Conservation (phyloP, 2,797 vertebrate genomes). For the Benthosema pterotum region DNA sequence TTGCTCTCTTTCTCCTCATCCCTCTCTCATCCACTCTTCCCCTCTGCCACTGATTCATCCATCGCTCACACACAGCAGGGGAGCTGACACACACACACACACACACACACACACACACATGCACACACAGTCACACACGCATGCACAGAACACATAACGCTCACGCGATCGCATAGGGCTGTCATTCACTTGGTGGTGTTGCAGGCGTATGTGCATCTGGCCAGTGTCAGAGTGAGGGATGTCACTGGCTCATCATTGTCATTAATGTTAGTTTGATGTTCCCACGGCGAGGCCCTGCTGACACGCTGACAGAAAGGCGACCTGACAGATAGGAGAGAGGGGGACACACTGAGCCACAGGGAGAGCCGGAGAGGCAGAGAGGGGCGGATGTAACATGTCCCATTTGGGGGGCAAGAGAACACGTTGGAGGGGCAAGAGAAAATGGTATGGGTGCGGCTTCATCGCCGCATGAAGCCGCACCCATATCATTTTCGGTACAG, state of each 20-base stretch:
- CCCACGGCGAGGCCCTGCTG: constrained; percentile 30
- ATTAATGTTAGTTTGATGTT: constrained; percentile 52
- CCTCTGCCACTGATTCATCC: not conserved
- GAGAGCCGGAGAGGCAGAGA: constrained; percentile 9
- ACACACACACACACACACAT: not conserved
- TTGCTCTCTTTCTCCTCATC: not conserved
- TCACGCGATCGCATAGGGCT: constrained; percentile 4
- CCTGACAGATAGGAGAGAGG: constrained; percentile 4
- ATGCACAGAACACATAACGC: constrained; percentile 1
- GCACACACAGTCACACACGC: constrained; percentile 12
- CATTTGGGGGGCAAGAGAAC: too few species aligned
- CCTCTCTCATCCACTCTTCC: not conserved
- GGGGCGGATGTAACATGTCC: too few species aligned
- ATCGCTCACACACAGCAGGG: constrained; percentile 1
- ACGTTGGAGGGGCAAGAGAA: too few species aligned
- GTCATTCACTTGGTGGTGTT: constrained; percentile 31
- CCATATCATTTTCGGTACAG: too few species aligned
- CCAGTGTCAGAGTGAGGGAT: constrained; percentile 56
- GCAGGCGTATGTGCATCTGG: constrained; percentile 59
- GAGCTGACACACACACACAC: not conserved
- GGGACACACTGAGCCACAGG: not conserved
- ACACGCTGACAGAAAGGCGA: constrained; percentile 23
- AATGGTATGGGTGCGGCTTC: too few species aligned
- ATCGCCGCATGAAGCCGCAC: too few species aligned
- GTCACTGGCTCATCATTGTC: constrained; percentile 57